Conservation (phyloP, 2,888 invertebrate genomes). For the Lypha dubia region DNA sequence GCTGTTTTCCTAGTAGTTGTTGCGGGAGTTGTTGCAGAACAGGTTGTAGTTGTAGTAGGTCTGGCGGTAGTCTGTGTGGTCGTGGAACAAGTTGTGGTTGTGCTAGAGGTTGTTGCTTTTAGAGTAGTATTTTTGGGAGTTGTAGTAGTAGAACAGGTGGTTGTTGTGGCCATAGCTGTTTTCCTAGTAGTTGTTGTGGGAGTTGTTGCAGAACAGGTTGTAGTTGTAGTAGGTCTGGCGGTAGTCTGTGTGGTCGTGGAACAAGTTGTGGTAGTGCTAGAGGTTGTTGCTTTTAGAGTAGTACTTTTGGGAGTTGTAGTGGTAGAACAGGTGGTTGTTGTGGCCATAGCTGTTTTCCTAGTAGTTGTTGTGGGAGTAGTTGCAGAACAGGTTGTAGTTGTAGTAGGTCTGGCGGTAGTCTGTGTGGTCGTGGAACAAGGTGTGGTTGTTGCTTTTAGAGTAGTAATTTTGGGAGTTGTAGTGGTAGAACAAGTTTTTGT, state of each 20-base stretch:
- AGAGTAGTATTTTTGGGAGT: background rate
- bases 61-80: background rate
- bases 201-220: constrained; percentile 10
- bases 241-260: constrained; percentile 5
- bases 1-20: background rate
- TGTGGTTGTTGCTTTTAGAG: constrained; percentile 2
- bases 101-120: background rate
- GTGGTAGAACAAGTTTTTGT: background rate
- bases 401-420: background rate
- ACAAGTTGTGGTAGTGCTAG: background rate
- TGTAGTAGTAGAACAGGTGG: background rate
- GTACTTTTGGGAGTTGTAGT: constrained; percentile 21
- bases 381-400: constrained; percentile 22
- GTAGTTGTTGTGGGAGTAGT: constrained; percentile 30
- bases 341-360: constrained; percentile 18
- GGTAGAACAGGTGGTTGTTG: constrained; percentile 1
- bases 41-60: background rate
- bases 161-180: background rate
- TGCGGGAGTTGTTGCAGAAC: background rate
- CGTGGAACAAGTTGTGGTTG: constrained; percentile 9
- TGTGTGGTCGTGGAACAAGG: background rate
- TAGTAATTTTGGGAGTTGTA: background rate
- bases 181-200: background rate
- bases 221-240: background rate
- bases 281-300: background rate